Evolutionary conservation across 2,113 vertebrate genomes (phyloP), one percentile per base, ranked within the genome.

Genomic region (Strix uralensis): DNA sequence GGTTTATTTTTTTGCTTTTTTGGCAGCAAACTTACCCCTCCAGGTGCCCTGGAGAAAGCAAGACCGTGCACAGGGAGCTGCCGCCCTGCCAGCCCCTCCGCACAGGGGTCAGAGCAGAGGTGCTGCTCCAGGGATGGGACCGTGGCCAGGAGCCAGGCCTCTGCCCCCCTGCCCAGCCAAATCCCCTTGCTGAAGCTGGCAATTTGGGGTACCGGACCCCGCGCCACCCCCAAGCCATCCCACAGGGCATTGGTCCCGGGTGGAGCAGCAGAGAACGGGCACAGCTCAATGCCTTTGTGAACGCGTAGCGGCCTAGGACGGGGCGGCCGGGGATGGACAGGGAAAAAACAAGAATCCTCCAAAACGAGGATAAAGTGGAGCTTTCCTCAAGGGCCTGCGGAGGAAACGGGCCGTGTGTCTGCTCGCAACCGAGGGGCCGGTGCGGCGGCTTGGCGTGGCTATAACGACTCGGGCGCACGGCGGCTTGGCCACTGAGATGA

Each of bases 311-410:
- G 93, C 95, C 81, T 91, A 91, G 93, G 87, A 74, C 6, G 13
- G 71, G 71, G 88, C 0, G 2, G 77, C 81, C 0, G 0, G 86
- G 90, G 52, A 71, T 0, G 5, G 84, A 27, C 1, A 7, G 55
- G 88, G 73, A 7, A 79, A 67, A 88, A 94, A 72, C 63, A 66
- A 71, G 91, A 82, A 96, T 97, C 97, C 97, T 97, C 97, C 97
- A 97, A 97, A 96, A 97, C 0, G 97, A 97, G 95, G 97, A 97
- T 32, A 96, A 95, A 96, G 85, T 88, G 85, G 75, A 94, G 90
- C 94, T 97, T 96, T 96, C 93, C 82, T 95, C 85, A 87, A 93
- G 90, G 83, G 86, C 92, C 90, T 63, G 86, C 0, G 13, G 83
- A 96, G 95, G 70, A 82, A 81, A n/a, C 0, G 78, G 93, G 92